Percentiles rank a stretch among this genome's conserved stretches.
These are phyloP conservation scores for Sphaerodactylus townsendi DNA, from an alignment of 2,113 vertebrate species.

Conservation along the genomic window DNA sequence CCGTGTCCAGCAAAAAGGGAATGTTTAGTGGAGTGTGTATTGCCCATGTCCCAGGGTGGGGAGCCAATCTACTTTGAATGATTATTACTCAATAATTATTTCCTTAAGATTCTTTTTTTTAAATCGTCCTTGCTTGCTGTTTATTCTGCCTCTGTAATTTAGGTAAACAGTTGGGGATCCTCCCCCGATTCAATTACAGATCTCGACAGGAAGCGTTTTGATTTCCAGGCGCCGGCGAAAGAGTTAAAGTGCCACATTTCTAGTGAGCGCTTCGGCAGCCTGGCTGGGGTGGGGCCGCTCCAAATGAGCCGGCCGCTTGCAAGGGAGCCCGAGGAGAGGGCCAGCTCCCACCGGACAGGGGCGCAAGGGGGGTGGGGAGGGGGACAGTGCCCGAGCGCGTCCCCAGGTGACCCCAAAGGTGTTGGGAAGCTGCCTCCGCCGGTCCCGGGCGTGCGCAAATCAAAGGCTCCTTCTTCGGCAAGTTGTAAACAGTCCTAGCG, in stretches of 20 bases:
- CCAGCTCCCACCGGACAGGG: not conserved
- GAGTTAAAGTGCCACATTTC: conserved; percentile 29
- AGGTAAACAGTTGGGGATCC: not conserved
- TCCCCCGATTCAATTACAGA: not conserved
- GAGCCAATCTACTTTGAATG: not conserved
- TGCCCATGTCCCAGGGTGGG: too few relatives aligned
- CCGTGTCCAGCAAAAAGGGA: too few relatives aligned
- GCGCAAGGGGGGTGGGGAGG: not conserved
- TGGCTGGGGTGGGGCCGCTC: conserved; percentile 8
- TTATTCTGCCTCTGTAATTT: not conserved
- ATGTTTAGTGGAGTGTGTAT: too few relatives aligned
- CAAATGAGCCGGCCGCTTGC: not conserved
- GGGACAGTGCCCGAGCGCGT: not conserved
- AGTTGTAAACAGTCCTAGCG: conserved; percentile 20
- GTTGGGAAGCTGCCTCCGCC: not conserved
- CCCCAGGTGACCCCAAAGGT: not conserved
- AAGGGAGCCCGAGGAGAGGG: not conserved
- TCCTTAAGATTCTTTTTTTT: not conserved
- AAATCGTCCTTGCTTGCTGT: not conserved
- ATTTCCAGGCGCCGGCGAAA: not conserved
- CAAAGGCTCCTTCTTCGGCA: not conserved
- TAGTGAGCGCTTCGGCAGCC: not conserved
- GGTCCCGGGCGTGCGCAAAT: not conserved
- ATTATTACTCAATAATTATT: not conserved
- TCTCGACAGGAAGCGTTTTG: not conserved